Conservation (phyloP, 1,140 invertebrate species). For the Ectropis grisescens region DNA sequence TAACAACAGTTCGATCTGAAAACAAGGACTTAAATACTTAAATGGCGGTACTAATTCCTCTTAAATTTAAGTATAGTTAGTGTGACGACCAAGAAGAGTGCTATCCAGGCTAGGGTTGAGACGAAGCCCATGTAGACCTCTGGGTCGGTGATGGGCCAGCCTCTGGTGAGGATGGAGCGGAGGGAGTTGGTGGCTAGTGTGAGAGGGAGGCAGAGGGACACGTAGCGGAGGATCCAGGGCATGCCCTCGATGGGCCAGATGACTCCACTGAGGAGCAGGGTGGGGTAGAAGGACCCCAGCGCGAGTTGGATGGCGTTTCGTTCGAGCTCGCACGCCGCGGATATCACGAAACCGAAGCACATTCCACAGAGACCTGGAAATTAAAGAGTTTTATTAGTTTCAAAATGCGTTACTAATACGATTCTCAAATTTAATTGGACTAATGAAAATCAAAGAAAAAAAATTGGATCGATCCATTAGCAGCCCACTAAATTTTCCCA, state of each 20-base stretch:
- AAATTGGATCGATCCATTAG: too few relatives aligned
- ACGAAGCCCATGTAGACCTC: conserved; percentile 92
- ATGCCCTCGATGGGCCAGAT: conserved; percentile 92
- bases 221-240: conserved; percentile 85
- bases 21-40: too few relatives aligned
- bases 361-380: conserved; percentile 84
- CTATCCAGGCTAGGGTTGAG: conserved; percentile 90
- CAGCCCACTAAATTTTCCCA: too few relatives aligned
- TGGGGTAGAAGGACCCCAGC: conserved; percentile 95
- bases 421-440: conserved; percentile 1
- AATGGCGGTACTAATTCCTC: conserved; percentile 45
- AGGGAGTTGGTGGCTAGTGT: conserved; percentile 93
- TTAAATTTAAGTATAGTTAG: conserved; percentile 84
- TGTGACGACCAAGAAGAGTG: conserved; percentile 87
- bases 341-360: conserved; percentile 96
- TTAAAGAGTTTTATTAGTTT: too few relatives aligned
- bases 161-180: conserved; percentile 89
- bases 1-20: too few relatives aligned
- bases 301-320: conserved; percentile 94
- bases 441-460: too few relatives aligned
- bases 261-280: conserved; percentile 90
- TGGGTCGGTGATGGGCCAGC: conserved; percentile 86
- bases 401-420: not conserved
- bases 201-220: conserved; percentile 88
- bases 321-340: conserved; percentile 91